A percentile compares a stretch with the other conserved stretches of the same genome.
Conservation (phyloP, 2,113 vertebrate species). For the Pungitius pungitius region DNA sequence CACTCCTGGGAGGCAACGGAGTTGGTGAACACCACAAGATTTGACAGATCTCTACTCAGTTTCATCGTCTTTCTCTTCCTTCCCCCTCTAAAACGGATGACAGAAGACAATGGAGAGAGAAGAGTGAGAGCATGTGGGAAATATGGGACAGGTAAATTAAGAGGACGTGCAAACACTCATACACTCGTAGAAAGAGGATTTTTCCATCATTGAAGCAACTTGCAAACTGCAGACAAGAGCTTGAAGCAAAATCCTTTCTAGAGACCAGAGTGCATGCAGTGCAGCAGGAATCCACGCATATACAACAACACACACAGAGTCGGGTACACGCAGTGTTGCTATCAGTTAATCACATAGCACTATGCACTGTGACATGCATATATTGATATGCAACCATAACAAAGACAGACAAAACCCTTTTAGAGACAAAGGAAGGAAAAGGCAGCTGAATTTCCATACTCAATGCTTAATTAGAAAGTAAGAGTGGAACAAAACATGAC, state of each 20-base stretch:
- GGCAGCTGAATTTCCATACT: constrained; percentile 9
- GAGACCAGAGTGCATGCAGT: constrained; percentile 41
- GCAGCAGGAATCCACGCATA: constrained; percentile 21
- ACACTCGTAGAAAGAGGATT: constrained; percentile 25
- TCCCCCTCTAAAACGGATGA: constrained; percentile 77
- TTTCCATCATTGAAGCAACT: constrained; percentile 51
- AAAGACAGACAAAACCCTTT: constrained; percentile 36
- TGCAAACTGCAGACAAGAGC: constrained; percentile 53
- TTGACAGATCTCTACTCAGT: constrained; percentile 93
- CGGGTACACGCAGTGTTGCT: not conserved
- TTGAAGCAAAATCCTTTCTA: constrained; percentile 59
- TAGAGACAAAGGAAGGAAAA: constrained; percentile 15
- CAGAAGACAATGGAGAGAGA: constrained; percentile 27
- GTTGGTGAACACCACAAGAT: constrained; percentile 94
- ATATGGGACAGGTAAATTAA: not conserved
- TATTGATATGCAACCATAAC: constrained; percentile 54
- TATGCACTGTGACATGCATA: constrained; percentile 44
- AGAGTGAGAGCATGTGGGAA: constrained; percentile 3
- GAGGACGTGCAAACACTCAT: not conserved
- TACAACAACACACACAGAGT: constrained; percentile 18
- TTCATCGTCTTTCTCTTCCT: constrained; percentile 94
- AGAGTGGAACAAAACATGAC: not conserved
- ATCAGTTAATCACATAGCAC: constrained; percentile 34
- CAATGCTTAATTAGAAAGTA: constrained; percentile 24
- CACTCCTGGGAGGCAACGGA: constrained; percentile 93